Evolutionary conservation across 2,797 vertebrate species (phyloP), one percentile per base, ranked within the genome.

Genomic region (Nannoperca australis): DNA sequence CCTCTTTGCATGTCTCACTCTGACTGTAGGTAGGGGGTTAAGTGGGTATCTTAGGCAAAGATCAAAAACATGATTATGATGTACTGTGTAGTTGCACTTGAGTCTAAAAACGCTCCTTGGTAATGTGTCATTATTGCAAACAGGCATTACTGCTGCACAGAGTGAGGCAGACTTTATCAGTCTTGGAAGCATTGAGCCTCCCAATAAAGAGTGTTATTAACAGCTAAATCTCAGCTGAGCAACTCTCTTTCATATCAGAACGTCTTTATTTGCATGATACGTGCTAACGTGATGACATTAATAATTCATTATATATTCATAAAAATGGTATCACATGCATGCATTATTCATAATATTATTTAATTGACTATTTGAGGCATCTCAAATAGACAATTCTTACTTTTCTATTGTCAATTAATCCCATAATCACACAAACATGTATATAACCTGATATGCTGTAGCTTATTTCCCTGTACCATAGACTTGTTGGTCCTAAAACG

Each of bases 61-160:
- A 91, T 89, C 87, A 87, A 85, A 86, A 62, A 70, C 27, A 82
- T 85, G 54, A 86, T 88, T 67, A 85, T 24, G 76, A 84, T 71
- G 32, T 42, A 30, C 54, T 72, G 66, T 76, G 76, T 85, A 82
- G 77, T 69, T 59, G 60, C 56, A 79, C 75, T 78, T 44, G 15
- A 73, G 50, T 50, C 7, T 74, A 50, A 78, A 84, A 74, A 38
- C 0, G 22, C 70, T 79, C 18, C 68, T 62, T 17, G 65, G 55
- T 55, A 55, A 79, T 53, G 70, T 47, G 56, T 76, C 55, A 73
- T 82, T 76, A 65, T 32, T 63, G 59, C 79, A 79, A 82, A 80
- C 51, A 76, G 54, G 40, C 32, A 53, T 49, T 18, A 44, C 71
- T 17, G 42, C 66, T 30, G 77, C 65, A 45, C 36, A 38, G 69